Conservation (phyloP, 2,113 vertebrate species). For the Grammomys surdaster region DNA sequence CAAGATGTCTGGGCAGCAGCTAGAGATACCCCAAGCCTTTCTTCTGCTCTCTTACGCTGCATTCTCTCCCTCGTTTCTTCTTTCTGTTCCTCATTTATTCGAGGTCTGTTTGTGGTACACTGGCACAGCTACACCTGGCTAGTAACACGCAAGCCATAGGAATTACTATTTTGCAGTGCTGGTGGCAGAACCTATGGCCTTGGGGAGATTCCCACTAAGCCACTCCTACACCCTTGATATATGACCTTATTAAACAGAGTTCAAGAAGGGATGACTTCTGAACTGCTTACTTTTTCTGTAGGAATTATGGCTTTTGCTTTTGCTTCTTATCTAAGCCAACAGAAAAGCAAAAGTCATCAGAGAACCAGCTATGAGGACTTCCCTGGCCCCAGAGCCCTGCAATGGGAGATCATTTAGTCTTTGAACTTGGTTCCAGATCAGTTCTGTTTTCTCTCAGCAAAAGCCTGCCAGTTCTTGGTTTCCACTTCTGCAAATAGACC, state of each 20-base stretch:
- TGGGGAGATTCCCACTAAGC: not conserved
- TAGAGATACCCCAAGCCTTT: too few relatives aligned
- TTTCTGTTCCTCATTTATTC: not conserved
- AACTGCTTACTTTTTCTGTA: not conserved
- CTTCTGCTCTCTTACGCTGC: too few relatives aligned
- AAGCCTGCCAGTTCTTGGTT: slow-evolving; percentile 2
- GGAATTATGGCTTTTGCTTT: not conserved
- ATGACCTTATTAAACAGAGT: not conserved
- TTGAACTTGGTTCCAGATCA: not conserved
- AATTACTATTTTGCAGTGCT: not conserved
- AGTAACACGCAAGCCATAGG: not conserved
- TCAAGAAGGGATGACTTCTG: not conserved
- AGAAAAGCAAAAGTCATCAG: slow-evolving; percentile 1
- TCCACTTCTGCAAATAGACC: slow-evolving; percentile 32
- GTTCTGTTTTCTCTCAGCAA: not conserved
- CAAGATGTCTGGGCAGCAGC: not conserved
- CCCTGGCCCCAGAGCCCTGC: not conserved
- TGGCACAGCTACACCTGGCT: not conserved
- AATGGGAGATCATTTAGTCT: not conserved
- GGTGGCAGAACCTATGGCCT: not conserved
- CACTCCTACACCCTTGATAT: not conserved
- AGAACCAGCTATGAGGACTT: not conserved
- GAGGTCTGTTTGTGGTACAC: not conserved
- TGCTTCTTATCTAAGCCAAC: not conserved
- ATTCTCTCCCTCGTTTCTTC: not conserved